Base-by-base conservation (phyloP, 2,113 vertebrate species). In the Clarias batrachus region DNA sequence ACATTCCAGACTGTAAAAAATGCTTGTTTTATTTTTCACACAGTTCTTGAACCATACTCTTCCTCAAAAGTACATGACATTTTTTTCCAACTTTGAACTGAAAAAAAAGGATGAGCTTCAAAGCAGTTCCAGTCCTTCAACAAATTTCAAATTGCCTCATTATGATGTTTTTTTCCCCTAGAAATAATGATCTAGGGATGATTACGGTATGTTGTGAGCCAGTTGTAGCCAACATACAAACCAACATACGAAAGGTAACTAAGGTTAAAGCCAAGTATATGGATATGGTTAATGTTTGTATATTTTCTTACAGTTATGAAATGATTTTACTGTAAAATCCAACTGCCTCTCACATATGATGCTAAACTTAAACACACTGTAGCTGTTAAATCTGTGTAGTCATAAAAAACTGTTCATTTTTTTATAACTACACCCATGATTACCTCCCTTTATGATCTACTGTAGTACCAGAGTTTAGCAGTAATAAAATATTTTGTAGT, bases 401-500 rank as follows among this genome's bases (percentile, higher is more conserved):
- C 33, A 37, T 37, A 9, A 83, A 41, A 65, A 63, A 48, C 25
- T 66, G 25, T 21, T 16, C 37, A 54, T 82, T 63, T 48, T 25
- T 52, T 68, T 68, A 25, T 65, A 82, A 82, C 63, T 68, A 82
- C 16, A 68, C 81, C 81, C 33, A 83, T 56, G 52, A 68, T 83
- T 56, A 70, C 41, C 56, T 56, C 25, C 37, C 63, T 83, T 52
- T 70, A 74, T n/a, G 19, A 84, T 48, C 56, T 48, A 76, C 16
- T 37, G n/a, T 73, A 73, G 33, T 33, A 57, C 17, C 27, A n/a
- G n/a, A 74, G 23, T 27, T 76, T 73, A 76, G 57, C 25, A 62
- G 25, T 76, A 74, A 84, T 84, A 60, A 83, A 68, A 41, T 76
- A 59, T 84, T 84, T 76, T n/a, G 56, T 52, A 33, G 68, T 84